A percentile compares a stretch with the other conserved stretches of the same genome.
Evolutionary conservation across 2,797 vertebrate species (phyloP).

Genomic region (Parauchenoglanis ngamensis): DNA sequence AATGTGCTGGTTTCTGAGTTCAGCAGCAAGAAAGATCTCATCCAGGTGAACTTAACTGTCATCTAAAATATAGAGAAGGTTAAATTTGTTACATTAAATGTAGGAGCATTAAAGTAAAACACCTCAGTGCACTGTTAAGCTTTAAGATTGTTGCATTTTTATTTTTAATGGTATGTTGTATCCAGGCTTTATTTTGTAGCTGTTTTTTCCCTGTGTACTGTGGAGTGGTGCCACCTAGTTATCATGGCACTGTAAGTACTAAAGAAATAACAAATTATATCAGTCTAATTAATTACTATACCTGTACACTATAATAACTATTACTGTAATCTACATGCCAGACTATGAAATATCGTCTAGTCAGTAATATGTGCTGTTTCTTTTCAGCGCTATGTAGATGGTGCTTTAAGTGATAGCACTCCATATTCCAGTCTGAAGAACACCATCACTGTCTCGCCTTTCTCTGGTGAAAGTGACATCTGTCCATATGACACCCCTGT

Average conservation of each 20-base stretch:
- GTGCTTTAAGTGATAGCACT: conserved; percentile 83
- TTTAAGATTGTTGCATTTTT: background rate
- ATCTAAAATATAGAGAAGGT: background rate
- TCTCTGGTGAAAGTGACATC: conserved; percentile 89
- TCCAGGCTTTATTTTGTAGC: conserved; percentile 86
- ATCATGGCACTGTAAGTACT: conserved; percentile 85
- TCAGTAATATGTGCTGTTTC: background rate
- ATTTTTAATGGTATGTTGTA: conserved; percentile 7
- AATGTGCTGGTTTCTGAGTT: conserved; percentile 87
- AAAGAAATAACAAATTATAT: background rate
- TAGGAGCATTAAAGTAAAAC: too few species aligned
- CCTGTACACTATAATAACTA: background rate
- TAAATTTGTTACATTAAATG: background rate
- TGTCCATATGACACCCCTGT: conserved; percentile 81
- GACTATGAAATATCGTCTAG: background rate
- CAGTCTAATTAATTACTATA: background rate
- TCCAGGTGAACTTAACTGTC: conserved; percentile 75
- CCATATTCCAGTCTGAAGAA: conserved; percentile 78
- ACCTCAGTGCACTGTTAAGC: background rate
- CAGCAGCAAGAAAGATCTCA: conserved; percentile 83
- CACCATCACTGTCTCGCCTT: conserved; percentile 88
- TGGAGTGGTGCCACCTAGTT: conserved; percentile 87
- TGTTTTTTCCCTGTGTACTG: conserved; percentile 85
- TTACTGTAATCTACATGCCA: background rate
- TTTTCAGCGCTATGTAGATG: conserved; percentile 85